Conservation (phyloP, 2,113 vertebrate genomes). For the Polyodon spathula region DNA sequence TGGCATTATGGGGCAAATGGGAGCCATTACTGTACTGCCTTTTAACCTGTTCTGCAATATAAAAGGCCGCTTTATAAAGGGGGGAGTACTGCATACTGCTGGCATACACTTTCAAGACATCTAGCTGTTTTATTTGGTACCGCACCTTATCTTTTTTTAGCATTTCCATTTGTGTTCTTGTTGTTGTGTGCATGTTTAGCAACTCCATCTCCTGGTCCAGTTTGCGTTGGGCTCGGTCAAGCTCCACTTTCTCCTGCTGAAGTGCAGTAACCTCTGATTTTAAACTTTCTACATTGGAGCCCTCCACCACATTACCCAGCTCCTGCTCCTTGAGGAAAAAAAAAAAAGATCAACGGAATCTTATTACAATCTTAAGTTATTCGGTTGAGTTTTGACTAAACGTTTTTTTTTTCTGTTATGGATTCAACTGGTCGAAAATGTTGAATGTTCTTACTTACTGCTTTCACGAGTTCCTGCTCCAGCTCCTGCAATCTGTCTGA, state of each 20-base stretch:
- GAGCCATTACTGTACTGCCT: too few relatives aligned
- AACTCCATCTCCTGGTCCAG: conserved; percentile 89
- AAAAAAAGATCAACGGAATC: not conserved
- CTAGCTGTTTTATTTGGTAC: too few relatives aligned
- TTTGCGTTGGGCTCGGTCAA: conserved; percentile 68
- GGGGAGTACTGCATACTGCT: too few relatives aligned
- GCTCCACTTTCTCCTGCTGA: conserved; percentile 67
- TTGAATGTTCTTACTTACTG: conserved; percentile 48
- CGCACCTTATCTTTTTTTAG: conserved; percentile 89
- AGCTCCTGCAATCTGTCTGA: conserved; percentile 76
- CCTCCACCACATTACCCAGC: conserved; percentile 63
- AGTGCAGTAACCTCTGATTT: conserved; percentile 68
- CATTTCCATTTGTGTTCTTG: conserved; percentile 91
- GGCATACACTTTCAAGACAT: too few relatives aligned
- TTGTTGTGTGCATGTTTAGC: conserved; percentile 72
- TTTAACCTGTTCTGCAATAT: too few relatives aligned
- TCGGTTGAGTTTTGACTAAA: too few relatives aligned
- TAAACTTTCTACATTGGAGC: conserved; percentile 62
- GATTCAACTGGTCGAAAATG: not conserved
- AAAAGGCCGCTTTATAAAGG: too few relatives aligned
- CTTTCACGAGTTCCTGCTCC: conserved; percentile 73
- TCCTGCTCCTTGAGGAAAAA: conserved; percentile 64
- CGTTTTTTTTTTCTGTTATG: not conserved
- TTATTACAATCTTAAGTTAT: conserved; percentile 33
- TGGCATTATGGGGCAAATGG: too few relatives aligned